These are phyloP conservation scores for Enteromius argenteus DNA, from an alignment of 2,797 vertebrate species.

Conservation along the genomic window DNA sequence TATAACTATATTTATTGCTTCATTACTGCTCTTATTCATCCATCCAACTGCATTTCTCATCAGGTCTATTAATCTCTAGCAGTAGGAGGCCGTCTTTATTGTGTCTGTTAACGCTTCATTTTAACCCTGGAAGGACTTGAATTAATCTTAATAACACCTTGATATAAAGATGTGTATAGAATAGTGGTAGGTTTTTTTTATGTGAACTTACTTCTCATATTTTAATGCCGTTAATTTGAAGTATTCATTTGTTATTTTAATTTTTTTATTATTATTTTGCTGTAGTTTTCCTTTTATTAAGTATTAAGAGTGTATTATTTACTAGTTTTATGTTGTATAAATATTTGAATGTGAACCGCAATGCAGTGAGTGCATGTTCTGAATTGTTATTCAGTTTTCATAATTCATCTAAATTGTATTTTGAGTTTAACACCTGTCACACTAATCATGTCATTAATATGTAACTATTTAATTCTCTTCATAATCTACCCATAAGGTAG, in stretches of 20 bases:
- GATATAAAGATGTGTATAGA: background rate
- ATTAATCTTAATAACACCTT: conserved; percentile 12
- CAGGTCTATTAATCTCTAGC: background rate
- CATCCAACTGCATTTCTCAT: conserved; percentile 2
- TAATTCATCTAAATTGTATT: background rate
- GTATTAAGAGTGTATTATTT: background rate
- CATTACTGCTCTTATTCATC: background rate
- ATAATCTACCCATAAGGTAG: conserved; percentile 4
- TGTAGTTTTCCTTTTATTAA: background rate
- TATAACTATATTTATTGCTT: conserved; percentile 19
- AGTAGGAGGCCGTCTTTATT: background rate
- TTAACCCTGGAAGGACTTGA: conserved; percentile 7
- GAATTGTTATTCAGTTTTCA: background rate
- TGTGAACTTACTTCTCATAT: background rate
- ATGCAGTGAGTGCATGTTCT: background rate
- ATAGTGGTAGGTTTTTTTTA: background rate
- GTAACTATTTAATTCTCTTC: background rate
- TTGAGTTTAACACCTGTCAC: background rate
- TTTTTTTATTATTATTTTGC: background rate
- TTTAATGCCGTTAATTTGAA: background rate
- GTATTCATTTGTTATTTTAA: background rate
- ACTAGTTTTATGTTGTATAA: conserved; percentile 4
- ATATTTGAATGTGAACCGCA: background rate
- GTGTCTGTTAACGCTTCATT: background rate
- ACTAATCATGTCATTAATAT: background rate